These are phyloP conservation scores for Karalla daura DNA, from an alignment of 2,797 vertebrate genomes.

Conservation along the genomic window DNA sequence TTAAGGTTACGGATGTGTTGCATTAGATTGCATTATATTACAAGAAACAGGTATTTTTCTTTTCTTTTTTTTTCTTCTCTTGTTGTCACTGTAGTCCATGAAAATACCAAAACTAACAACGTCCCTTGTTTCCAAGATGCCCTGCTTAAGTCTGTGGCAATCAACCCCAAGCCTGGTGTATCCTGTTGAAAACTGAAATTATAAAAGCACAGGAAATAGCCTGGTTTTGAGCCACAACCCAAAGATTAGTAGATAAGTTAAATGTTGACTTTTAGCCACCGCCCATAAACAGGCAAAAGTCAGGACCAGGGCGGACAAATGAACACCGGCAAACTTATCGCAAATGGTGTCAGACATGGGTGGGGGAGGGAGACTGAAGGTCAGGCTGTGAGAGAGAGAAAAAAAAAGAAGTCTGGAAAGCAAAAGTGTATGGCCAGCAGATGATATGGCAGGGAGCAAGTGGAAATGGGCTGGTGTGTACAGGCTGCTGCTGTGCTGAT, in stretches of 20 bases:
- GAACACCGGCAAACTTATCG: neutral
- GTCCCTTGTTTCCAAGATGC: neutral
- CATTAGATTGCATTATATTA: conserved; percentile 12
- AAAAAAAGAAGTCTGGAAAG: neutral
- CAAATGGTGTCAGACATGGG: neutral
- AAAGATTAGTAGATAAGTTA: no score
- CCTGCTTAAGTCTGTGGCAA: neutral
- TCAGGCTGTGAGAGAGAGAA: no score
- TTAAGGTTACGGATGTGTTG: conserved; percentile 8
- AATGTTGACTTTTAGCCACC: neutral
- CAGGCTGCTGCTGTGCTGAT: neutral
- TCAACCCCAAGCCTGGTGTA: neutral
- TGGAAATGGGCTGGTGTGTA: neutral
- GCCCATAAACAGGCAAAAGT: neutral
- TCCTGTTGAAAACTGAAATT: neutral
- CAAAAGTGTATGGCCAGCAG: neutral
- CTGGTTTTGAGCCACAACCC: neutral
- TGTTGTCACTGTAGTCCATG: neutral
- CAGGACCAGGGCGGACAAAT: neutral
- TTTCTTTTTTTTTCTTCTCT: neutral
- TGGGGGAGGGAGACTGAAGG: neutral
- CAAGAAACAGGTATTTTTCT: neutral
- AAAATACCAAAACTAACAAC: conserved; percentile 3
- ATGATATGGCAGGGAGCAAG: neutral
- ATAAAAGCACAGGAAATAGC: neutral